phyloP scores from a whole-genome alignment of 2,888 invertebrate species.

The Dilophus febrilis region DNA sequence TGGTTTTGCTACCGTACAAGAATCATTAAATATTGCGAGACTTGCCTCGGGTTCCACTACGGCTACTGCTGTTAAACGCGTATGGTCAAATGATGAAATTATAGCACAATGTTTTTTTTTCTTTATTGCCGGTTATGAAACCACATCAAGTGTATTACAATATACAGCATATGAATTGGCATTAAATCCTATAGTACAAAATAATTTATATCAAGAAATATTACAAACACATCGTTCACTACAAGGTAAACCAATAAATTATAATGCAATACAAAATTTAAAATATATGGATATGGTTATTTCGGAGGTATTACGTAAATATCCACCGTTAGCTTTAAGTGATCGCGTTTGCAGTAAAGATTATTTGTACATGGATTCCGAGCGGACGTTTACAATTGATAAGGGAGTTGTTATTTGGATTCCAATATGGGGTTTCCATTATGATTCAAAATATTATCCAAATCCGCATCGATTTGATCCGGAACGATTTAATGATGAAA shows the following conservation, averaged over 20 bases:
- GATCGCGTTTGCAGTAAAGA: slow-evolving; percentile 35
- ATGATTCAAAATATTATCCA: slow-evolving; percentile 33
- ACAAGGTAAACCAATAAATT: slow-evolving; percentile 30
- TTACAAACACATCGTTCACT: slow-evolving; percentile 24
- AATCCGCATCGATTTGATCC: slow-evolving; percentile 40
- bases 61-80: too few relatives aligned
- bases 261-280: slow-evolving; percentile 36
- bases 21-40: slow-evolving; percentile 20
- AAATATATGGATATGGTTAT: slow-evolving; percentile 44
- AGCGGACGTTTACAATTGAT: slow-evolving; percentile 15
- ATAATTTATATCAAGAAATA: slow-evolving; percentile 31
- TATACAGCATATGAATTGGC: slow-evolving; percentile 30
- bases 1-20: too few relatives aligned
- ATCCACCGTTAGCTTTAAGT: slow-evolving; percentile 29
- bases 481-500: slow-evolving; percentile 38
- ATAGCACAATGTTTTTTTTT: slow-evolving; percentile 33
- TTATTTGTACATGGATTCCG: slow-evolving; percentile 25
- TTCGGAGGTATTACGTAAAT: slow-evolving; percentile 33
- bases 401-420: slow-evolving; percentile 21
- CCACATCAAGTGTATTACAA: slow-evolving; percentile 27
- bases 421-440: slow-evolving; percentile 32
- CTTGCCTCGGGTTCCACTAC: too few relatives aligned
- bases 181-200: slow-evolving; percentile 24
- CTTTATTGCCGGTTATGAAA: slow-evolving; percentile 36
- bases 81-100: slow-evolving; percentile 27